Evolutionary conservation across 2,797 vertebrate genomes (phyloP).

Genomic region (Amphiprion clarkii): DNA sequence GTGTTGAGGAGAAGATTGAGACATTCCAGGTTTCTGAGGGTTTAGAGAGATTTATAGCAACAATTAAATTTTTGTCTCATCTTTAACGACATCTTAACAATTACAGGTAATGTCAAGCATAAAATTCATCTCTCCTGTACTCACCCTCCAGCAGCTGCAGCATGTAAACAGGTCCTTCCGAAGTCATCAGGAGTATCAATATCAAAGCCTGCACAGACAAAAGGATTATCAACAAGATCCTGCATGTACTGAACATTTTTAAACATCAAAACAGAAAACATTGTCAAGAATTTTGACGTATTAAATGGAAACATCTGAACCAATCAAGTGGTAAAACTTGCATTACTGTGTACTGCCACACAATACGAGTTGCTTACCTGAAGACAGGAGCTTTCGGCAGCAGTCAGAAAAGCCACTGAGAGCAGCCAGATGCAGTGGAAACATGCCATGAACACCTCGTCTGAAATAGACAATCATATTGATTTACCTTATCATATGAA

Average conservation of each 20-base stretch:
- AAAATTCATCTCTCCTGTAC: slow-evolving; percentile 54
- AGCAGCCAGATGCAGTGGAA: slow-evolving; percentile 97
- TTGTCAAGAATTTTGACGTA: not conserved
- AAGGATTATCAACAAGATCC: slow-evolving; percentile 18
- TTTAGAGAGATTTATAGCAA: slow-evolving; percentile 7
- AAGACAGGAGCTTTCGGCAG: slow-evolving; percentile 97
- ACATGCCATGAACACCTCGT: slow-evolving; percentile 98
- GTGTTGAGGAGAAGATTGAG: slow-evolving; percentile 98
- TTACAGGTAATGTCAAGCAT: not conserved
- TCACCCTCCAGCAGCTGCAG: slow-evolving; percentile 98
- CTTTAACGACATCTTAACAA: not conserved
- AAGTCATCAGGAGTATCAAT: slow-evolving; percentile 97
- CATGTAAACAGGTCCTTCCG: slow-evolving; percentile 98
- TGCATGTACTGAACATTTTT: not conserved
- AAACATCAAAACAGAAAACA: not conserved
- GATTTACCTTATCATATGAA: not conserved
- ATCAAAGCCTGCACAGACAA: slow-evolving; percentile 90
- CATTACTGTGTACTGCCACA: not conserved
- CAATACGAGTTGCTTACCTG: slow-evolving; percentile 82
- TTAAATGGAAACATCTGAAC: not conserved
- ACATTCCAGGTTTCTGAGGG: slow-evolving; percentile 96
- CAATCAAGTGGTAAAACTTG: not conserved
- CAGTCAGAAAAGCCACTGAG: slow-evolving; percentile 99
- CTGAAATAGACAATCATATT: slow-evolving; percentile 74
- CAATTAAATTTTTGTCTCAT: not conserved